Conservation (phyloP, 2,888 invertebrate genomes). For the Podotricha telesiphe region DNA sequence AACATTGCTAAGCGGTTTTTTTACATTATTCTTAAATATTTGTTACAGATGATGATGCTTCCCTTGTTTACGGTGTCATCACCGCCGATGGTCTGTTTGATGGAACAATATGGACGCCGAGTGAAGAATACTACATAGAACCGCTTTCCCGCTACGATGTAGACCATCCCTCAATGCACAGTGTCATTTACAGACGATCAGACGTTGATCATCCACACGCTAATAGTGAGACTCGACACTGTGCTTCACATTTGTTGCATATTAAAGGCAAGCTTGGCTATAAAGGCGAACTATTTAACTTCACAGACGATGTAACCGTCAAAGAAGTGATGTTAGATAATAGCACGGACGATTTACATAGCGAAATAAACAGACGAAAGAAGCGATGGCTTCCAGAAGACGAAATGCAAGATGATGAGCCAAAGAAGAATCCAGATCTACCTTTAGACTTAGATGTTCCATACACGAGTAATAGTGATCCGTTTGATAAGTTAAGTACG, state of each 20-base stretch:
- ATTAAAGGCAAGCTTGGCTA: constrained; percentile 67
- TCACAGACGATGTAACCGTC: constrained; percentile 61
- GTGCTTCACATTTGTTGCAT: constrained; percentile 86
- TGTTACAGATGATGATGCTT: constrained; percentile 90
- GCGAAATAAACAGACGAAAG: constrained; percentile 71
- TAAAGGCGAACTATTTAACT: constrained; percentile 71
- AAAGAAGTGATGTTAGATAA: constrained; percentile 61
- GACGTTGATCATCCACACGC: constrained; percentile 86
- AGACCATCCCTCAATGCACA: constrained; percentile 86
- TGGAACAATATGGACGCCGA: constrained; percentile 90
- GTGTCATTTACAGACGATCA: constrained; percentile 91
- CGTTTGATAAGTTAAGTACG: constrained; percentile 74
- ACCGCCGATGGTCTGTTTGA: constrained; percentile 95
- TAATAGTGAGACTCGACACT: constrained; percentile 65
- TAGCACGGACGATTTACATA: constrained; percentile 66
- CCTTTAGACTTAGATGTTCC: constrained; percentile 86
- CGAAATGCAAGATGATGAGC: constrained; percentile 82
- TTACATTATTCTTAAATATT: not conserved
- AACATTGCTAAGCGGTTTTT: not conserved
- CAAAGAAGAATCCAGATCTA: constrained; percentile 85
- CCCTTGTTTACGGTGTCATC: constrained; percentile 92
- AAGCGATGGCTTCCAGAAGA: constrained; percentile 89
- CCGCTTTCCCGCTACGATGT: constrained; percentile 87
- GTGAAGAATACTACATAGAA: constrained; percentile 93
- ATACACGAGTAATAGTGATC: constrained; percentile 85